Conservation (phyloP, 2,797 vertebrate genomes). For the Euphonia xanthogaster region DNA sequence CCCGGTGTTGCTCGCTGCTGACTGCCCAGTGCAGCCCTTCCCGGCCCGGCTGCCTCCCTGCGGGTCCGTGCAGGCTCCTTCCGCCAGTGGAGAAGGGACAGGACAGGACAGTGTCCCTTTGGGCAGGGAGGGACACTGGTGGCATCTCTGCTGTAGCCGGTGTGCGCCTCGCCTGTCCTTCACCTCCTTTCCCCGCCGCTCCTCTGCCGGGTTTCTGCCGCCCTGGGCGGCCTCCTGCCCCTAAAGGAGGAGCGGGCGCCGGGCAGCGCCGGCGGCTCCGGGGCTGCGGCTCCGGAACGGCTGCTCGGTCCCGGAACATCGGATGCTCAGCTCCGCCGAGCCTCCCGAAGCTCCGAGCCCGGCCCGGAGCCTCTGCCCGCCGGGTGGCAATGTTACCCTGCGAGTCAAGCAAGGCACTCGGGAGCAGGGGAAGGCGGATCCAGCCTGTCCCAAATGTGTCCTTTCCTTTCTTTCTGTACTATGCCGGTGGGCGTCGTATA, state of each 20-base stretch:
- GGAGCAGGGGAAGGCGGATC: fast-evolving
- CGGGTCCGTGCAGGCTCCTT: fast-evolving
- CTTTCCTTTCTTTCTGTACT: neutral
- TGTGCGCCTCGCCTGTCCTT: neutral
- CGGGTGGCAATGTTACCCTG: constrained; percentile 55
- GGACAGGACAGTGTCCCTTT: neutral
- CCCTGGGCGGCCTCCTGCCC: neutral
- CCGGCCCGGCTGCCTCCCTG: fast-evolving
- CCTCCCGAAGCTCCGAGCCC: neutral
- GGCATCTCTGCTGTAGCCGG: neutral
- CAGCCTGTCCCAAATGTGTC: fast-evolving
- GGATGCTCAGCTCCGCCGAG: neutral
- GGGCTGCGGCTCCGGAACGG: neutral
- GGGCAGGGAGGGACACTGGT: fast-evolving
- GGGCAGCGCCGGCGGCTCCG: neutral
- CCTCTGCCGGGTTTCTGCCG: neutral
- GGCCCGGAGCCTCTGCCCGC: neutral
- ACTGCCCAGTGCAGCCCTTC: fast-evolving
- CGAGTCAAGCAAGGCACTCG: neutral
- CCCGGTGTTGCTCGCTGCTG: fast-evolving
- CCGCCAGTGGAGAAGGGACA: fast-evolving
- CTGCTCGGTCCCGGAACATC: neutral
- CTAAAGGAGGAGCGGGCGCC: neutral
- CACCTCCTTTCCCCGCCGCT: neutral
- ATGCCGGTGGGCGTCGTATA: fast-evolving